Percentiles rank a stretch among this genome's conserved stretches.
Conservation (phyloP, 2,113 vertebrate species). For the Dasyprocta punctata region DNA sequence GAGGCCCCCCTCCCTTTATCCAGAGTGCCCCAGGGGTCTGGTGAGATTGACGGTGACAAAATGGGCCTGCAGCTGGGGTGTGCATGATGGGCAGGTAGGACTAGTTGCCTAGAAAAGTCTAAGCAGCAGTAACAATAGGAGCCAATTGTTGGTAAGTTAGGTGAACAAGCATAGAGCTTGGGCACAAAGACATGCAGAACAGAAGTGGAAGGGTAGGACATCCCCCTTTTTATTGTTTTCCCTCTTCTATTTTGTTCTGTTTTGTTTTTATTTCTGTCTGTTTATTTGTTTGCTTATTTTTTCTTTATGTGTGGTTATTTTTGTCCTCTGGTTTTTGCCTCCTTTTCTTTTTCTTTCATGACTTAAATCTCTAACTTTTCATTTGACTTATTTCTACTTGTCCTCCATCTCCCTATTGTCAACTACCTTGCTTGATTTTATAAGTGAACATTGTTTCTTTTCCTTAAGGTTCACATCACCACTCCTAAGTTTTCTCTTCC, state of each 20-base stretch:
- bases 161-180: not conserved
- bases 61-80: too few species aligned
- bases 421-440: not conserved
- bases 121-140: too few species aligned
- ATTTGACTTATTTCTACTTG: not conserved
- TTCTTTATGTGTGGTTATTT: not conserved
- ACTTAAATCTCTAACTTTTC: not conserved
- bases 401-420: not conserved
- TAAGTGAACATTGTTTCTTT: not conserved
- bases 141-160: not conserved
- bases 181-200: not conserved
- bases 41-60: too few species aligned
- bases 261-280: not conserved
- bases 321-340: not conserved
- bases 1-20: too few species aligned
- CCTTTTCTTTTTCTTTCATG: not conserved
- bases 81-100: too few species aligned
- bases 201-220: not conserved
- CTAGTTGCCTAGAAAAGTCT: too few species aligned
- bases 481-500: not conserved
- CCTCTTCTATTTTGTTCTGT: not conserved
- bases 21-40: too few species aligned
- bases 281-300: not conserved
- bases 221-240: not conserved
- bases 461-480: not conserved